Conservation (phyloP, 2,113 vertebrate species). For the Trogon melanurus region DNA sequence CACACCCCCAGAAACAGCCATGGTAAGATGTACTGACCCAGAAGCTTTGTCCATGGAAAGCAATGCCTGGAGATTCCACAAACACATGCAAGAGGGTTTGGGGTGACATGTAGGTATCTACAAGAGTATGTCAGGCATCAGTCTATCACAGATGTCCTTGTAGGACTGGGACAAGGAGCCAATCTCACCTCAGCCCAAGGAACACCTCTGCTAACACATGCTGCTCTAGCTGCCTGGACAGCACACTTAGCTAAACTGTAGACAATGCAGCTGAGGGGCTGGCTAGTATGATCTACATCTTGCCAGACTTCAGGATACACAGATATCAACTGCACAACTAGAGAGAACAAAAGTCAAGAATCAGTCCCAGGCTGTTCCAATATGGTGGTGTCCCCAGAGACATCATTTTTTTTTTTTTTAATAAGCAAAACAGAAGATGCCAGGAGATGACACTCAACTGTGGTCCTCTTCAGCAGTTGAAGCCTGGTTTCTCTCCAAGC, state of each 20-base stretch:
- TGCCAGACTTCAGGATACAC: not conserved
- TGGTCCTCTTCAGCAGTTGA: not conserved
- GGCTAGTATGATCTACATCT: not conserved
- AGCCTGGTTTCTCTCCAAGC: not conserved
- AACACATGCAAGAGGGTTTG: not conserved
- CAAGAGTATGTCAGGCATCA: not conserved
- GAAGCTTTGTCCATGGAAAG: not conserved
- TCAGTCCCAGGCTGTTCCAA: not conserved
- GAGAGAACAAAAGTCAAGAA: not conserved
- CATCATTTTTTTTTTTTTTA: not conserved
- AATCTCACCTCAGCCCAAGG: rapidly evolving
- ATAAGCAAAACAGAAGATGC: not conserved
- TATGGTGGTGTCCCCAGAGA: not conserved
- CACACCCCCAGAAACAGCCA: not conserved
- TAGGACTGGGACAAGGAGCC: not conserved
- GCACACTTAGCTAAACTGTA: not conserved
- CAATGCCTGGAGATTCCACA: not conserved
- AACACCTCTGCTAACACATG: not conserved
- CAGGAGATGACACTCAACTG: not conserved
- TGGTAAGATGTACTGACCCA: not conserved
- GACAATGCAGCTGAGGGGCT: not conserved
- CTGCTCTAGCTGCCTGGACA: not conserved
- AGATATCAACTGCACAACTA: not conserved
- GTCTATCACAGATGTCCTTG: not conserved
- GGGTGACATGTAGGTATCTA: not conserved